Conservation (phyloP, 1,140 invertebrate species). For the Penaeus japonicus region DNA sequence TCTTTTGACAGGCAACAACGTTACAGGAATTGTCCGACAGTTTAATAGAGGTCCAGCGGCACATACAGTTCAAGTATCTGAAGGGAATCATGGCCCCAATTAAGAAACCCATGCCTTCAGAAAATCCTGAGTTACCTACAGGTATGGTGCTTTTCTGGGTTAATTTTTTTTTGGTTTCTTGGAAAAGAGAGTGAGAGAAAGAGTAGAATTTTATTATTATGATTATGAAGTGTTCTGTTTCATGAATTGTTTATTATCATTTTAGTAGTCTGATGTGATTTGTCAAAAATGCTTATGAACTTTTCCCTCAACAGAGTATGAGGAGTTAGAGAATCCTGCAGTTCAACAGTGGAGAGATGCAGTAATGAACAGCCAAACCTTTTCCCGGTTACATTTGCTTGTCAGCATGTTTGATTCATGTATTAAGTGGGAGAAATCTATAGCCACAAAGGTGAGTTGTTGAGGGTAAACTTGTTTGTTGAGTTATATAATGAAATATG, state of each 20-base stretch:
- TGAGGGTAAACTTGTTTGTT: too few relatives aligned
- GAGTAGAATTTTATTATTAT: too few relatives aligned
- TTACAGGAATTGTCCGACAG: constrained; percentile 40
- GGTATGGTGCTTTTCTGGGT: not conserved
- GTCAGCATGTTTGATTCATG: constrained; percentile 65
- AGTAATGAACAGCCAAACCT: constrained; percentile 62
- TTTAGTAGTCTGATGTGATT: not conserved
- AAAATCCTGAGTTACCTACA: not conserved
- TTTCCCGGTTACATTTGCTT: constrained; percentile 65
- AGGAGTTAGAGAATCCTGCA: constrained; percentile 58
- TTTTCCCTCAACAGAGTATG: constrained; percentile 59
- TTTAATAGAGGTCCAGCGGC: constrained; percentile 52
- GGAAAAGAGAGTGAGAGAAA: not conserved
- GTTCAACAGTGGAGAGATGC: constrained; percentile 64
- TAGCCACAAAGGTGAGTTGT: constrained; percentile 65
- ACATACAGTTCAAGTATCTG: constrained; percentile 60
- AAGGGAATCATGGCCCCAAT: constrained; percentile 56
- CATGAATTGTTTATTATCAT: too few relatives aligned
- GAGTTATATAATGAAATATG: not conserved
- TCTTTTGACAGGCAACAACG: constrained; percentile 60
- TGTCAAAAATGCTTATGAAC: not conserved
- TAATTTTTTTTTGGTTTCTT: not conserved
- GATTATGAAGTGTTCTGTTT: too few relatives aligned
- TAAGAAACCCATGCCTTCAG: constrained; percentile 39
- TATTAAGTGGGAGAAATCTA: constrained; percentile 67